Evolutionary conservation across 2,113 vertebrate species (phyloP).

Genomic region (Menura novaehollandiae): DNA sequence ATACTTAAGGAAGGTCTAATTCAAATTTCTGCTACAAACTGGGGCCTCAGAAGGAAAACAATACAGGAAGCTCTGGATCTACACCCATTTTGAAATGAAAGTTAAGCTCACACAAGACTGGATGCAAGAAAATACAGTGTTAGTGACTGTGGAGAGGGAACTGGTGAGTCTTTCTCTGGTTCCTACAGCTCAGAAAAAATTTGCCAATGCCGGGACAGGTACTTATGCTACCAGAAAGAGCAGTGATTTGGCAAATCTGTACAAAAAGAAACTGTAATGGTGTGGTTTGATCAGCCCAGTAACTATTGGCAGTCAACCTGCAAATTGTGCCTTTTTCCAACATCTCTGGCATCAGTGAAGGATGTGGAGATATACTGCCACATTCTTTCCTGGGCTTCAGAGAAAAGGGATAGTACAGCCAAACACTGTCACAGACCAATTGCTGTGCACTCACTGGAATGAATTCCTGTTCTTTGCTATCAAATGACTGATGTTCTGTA

Average conservation of each 20-base stretch:
- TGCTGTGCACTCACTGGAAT: not conserved
- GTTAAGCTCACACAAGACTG: not conserved
- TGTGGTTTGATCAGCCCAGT: not conserved
- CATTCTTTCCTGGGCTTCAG: not conserved
- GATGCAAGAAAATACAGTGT: not conserved
- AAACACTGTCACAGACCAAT: not conserved
- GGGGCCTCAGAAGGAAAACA: not conserved
- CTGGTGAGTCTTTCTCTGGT: not conserved
- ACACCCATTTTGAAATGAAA: not conserved
- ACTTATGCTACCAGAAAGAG: not conserved
- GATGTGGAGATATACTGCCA: not conserved
- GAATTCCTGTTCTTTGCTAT: not conserved
- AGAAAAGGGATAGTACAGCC: not conserved
- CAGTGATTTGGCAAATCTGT: not conserved
- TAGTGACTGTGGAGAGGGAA: not conserved
- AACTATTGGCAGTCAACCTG: fast-evolving
- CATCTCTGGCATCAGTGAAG: not conserved
- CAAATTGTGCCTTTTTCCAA: not conserved
- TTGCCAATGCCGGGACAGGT: not conserved
- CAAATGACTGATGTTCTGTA: not conserved
- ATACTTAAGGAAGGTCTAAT: not conserved
- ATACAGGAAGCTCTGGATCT: not conserved
- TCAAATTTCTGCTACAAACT: not conserved
- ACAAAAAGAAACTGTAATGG: not conserved
- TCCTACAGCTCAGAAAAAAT: not conserved